Conservation (phyloP, 2,888 invertebrate genomes). For the Andrena bucephala region DNA sequence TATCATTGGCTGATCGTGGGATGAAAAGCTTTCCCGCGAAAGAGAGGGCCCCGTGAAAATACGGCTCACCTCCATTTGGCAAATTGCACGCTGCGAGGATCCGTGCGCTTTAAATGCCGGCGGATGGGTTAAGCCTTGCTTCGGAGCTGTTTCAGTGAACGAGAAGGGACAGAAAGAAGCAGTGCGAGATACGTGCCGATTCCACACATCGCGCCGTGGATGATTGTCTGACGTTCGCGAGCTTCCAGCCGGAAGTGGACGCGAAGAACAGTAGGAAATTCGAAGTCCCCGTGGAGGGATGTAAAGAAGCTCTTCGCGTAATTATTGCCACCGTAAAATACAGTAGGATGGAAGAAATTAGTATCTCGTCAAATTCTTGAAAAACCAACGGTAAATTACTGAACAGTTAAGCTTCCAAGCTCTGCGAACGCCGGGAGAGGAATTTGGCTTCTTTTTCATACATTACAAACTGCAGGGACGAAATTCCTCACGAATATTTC, state of each 20-base stretch:
- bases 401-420: not conserved
- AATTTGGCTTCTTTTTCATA: too few relatives aligned
- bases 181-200: not conserved
- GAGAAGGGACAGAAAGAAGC: not conserved
- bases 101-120: slow-evolving; percentile 7
- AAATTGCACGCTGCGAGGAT: slow-evolving; percentile 34
- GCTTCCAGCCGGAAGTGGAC: not conserved
- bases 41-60: slow-evolving; percentile 3
- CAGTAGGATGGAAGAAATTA: not conserved
- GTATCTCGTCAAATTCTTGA: not conserved
- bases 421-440: too few relatives aligned
- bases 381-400: not conserved
- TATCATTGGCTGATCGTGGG: slow-evolving; percentile 3
- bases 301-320: not conserved
- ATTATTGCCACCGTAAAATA: slow-evolving; percentile 5
- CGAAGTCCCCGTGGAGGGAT: not conserved
- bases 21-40: slow-evolving; percentile 1
- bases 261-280: not conserved
- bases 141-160: not conserved
- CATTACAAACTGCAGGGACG: too few relatives aligned
- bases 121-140: slow-evolving; percentile 33
- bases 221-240: not conserved
- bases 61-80: slow-evolving; percentile 37
- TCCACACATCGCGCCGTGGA: not conserved
- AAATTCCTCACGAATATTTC: too few relatives aligned